Conservation (phyloP, 2,888 invertebrate species). For the Opisthograptis luteolata region DNA sequence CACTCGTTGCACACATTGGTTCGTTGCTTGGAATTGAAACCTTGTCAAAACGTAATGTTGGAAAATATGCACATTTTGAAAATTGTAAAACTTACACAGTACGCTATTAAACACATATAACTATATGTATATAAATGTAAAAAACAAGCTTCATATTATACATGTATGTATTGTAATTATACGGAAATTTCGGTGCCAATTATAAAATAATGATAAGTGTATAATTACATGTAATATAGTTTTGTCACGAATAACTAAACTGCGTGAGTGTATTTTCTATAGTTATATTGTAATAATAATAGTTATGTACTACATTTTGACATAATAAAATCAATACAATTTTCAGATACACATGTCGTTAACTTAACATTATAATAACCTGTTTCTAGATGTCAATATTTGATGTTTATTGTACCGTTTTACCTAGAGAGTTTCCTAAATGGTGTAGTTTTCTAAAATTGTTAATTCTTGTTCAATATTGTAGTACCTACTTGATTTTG, state of each 20-base stretch:
- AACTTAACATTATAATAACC: too few species aligned
- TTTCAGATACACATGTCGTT: too few species aligned
- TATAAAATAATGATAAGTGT: too few species aligned
- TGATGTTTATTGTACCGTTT: too few species aligned
- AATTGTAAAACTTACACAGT: neutral
- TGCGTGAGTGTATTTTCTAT: slow-evolving; percentile 4
- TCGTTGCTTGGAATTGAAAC: slow-evolving; percentile 26
- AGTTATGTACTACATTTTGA: neutral
- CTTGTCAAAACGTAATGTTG: slow-evolving; percentile 7
- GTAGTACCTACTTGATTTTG: too few species aligned
- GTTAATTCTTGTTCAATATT: neutral
- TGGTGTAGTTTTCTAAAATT: neutral
- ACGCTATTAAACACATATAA: neutral
- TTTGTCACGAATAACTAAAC: neutral
- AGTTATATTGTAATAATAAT: neutral
- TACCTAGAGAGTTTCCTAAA: too few species aligned
- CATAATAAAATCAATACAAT: too few species aligned
- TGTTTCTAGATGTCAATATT: too few species aligned
- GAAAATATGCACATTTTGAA: neutral
- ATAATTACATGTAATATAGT: slow-evolving; percentile 7
- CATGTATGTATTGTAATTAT: slow-evolving; percentile 7
- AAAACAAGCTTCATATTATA: too few species aligned
- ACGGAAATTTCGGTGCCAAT: slow-evolving; percentile 33
- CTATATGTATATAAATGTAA: slow-evolving; percentile 4
- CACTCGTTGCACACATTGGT: neutral